phyloP scores from a whole-genome alignment of 2,888 invertebrate genomes.

The Monochamus alternatus region DNA sequence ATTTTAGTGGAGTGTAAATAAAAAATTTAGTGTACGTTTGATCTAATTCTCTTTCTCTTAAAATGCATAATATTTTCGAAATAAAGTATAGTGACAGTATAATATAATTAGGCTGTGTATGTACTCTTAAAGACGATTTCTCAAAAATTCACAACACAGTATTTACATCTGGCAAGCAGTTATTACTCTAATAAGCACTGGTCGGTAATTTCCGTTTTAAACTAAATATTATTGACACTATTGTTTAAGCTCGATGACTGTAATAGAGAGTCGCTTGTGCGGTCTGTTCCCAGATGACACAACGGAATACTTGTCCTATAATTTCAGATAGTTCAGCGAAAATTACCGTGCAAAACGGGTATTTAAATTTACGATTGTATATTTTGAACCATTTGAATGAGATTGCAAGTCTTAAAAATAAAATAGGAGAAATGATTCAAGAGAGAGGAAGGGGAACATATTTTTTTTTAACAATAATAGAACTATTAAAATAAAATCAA shows the following conservation, averaged over 20 bases:
- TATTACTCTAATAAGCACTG: neutral
- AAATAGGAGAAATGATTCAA: too few relatives aligned
- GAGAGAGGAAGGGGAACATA: too few relatives aligned
- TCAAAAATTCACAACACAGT: neutral
- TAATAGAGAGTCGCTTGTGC: slow-evolving; percentile 28
- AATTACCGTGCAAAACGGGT: slow-evolving; percentile 3
- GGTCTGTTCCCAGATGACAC: slow-evolving; percentile 22
- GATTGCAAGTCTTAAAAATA: too few relatives aligned
- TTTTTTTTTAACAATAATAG: too few relatives aligned
- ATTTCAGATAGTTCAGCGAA: slow-evolving; percentile 20
- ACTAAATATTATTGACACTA: slow-evolving; percentile 17
- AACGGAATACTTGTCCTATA: slow-evolving; percentile 24
- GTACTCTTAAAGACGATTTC: neutral
- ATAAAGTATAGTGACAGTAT: slow-evolving; percentile 9
- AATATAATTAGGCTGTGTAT: neutral
- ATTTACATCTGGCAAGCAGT: neutral
- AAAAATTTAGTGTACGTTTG: slow-evolving; percentile 24
- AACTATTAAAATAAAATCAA: too few relatives aligned
- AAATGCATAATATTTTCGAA: slow-evolving; percentile 10
- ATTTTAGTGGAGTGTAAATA: slow-evolving; percentile 32
- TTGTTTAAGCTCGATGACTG: slow-evolving; percentile 22
- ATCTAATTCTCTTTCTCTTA: neutral
- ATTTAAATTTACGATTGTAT: neutral
- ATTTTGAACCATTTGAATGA: neutral
- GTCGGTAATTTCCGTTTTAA: neutral